A percentile compares a stretch with the other conserved stretches of the same genome.
These are phyloP conservation scores for Volucella inanis DNA, from an alignment of 2,888 invertebrate genomes.

Conservation along the genomic window DNA sequence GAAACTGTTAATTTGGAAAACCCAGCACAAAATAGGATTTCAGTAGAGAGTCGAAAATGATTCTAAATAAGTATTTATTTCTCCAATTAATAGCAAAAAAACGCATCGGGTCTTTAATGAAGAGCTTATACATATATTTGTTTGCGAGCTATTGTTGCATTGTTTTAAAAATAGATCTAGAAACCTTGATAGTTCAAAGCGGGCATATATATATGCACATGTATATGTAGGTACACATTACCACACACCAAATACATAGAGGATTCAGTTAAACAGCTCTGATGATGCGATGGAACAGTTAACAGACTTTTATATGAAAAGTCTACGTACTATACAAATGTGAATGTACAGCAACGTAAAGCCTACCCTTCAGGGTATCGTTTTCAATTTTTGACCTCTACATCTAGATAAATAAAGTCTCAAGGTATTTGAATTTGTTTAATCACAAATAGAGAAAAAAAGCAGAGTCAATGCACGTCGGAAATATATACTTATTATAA, in stretches of 20 bases:
- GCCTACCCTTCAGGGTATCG: slow-evolving; percentile 7
- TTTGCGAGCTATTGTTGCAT: not conserved
- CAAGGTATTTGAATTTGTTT: slow-evolving; percentile 33
- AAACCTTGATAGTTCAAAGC: not conserved
- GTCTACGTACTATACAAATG: too few relatives aligned
- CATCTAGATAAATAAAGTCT: slow-evolving; percentile 10
- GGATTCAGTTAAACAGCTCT: too few relatives aligned
- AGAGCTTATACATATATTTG: too few relatives aligned
- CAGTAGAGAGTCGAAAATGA: slow-evolving; percentile 11
- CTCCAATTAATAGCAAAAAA: not conserved
- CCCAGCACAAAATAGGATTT: slow-evolving; percentile 27
- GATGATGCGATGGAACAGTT: not conserved
- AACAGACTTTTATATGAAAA: not conserved
- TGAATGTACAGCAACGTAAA: too few relatives aligned
- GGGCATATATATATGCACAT: too few relatives aligned
- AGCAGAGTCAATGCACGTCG: slow-evolving; percentile 60
- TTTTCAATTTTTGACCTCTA: not conserved
- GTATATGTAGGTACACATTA: too few relatives aligned
- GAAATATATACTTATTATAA: slow-evolving; percentile 33
- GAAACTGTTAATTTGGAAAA: not conserved
- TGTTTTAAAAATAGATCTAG: slow-evolving; percentile 1
- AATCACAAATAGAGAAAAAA: slow-evolving; percentile 15
- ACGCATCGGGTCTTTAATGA: not conserved
- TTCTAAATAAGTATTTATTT: not conserved
- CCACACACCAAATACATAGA: too few relatives aligned